Evolutionary conservation across 1,140 invertebrate species (phyloP).

Genomic region (Platorchestia sp.): DNA sequence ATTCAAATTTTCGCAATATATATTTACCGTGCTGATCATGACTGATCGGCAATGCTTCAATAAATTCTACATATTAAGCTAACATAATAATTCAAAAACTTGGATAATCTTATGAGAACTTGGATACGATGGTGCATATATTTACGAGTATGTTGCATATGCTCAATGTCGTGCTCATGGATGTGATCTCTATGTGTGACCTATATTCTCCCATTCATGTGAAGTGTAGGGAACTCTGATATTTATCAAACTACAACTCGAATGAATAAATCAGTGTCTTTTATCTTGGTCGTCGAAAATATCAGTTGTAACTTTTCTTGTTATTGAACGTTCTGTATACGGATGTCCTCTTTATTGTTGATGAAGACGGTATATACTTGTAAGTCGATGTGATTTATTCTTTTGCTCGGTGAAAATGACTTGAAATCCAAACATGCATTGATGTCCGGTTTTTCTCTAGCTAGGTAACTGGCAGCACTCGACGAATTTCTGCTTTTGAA

Average conservation of each 20-base stretch:
- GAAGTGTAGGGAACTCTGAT: neutral
- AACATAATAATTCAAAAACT: neutral
- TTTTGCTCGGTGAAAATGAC: neutral
- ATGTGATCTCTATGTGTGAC: slow-evolving; percentile 37
- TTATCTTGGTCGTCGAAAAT: neutral
- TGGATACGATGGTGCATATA: neutral
- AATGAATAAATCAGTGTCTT: neutral
- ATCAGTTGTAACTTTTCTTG: neutral
- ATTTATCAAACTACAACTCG: neutral
- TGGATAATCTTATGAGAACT: neutral
- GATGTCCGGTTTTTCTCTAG: neutral
- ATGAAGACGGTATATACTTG: neutral
- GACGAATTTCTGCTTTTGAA: neutral
- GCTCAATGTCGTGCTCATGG: slow-evolving; percentile 54
- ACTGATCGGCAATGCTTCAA: neutral
- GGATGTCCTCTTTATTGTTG: neutral
- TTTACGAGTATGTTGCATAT: neutral
- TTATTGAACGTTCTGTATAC: neutral
- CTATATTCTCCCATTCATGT: neutral
- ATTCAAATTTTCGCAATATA: neutral
- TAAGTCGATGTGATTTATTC: neutral
- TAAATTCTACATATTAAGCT: neutral
- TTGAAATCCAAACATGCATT: neutral
- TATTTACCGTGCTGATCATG: neutral
- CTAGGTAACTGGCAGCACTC: neutral